Evolutionary conservation across 1,140 invertebrate species (phyloP), one percentile per base, ranked within the genome.

Genomic region (Phortica variegata): DNA sequence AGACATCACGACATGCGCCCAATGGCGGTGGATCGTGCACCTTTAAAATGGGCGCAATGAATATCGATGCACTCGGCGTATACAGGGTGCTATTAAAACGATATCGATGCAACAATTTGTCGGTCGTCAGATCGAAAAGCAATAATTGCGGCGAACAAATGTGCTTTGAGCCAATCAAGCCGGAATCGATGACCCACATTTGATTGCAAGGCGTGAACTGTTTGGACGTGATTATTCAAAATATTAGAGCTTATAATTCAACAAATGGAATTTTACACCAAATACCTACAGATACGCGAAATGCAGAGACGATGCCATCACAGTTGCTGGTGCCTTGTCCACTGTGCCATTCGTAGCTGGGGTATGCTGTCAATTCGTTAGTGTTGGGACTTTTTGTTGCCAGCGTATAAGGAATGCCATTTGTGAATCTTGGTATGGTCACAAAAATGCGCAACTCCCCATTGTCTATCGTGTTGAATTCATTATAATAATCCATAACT

Each of bases 101-200:
- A 56, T 85, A 83, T 13, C 78, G 70, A 23, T 77, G 76, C 2
- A 84, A 43, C 2, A 84, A 42, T 21, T 58, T 58, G 43, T 83
- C 73, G 0, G 77, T 83, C 20, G 66, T 63, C 33, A 86, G 55
- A 48, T 84, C 81, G 48, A 86, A 84, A 2, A 82, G 80, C 12
- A 85, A 52, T 0, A 87, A 59, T 60, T 87, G 80, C 0, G 85
- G 82, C 0, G 72, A 77, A 65, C 86, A 87, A 4, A 80, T 56
- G 40, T 77, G 75, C 0, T 70, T 42, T 0, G 79, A 75, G 2
- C 68, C 76, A 2, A 84, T 56, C 32, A 75, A 79, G 3, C 85
- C 85, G 0, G 82, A 82, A 53, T 87, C 85, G 29, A 87, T 49
- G 0, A 86, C 78, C 85, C 85, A 87, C 20, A 87, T 65, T 47